Percentiles rank a stretch among this genome's conserved stretches.
These are phyloP conservation scores for Linnaemya vulpina DNA, from an alignment of 2,888 invertebrate genomes.

Conservation along the genomic window DNA sequence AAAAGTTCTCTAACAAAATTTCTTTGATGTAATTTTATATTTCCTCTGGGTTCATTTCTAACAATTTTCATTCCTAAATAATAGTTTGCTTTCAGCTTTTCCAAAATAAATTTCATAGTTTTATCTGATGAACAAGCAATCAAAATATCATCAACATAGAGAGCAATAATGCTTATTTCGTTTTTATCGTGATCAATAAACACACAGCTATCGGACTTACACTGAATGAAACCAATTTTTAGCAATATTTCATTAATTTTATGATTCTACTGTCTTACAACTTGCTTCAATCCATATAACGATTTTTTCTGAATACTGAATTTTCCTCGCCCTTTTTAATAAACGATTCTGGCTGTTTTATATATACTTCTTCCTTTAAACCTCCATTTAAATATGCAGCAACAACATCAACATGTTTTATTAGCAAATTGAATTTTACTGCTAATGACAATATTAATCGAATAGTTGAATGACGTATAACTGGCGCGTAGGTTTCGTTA, in stretches of 20 bases:
- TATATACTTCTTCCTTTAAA: constrained; percentile 30
- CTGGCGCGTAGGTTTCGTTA: neutral
- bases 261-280: too few relatives aligned
- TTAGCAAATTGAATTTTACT: neutral
- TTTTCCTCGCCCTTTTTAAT: constrained; percentile 31
- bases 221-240: constrained; percentile 34
- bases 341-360: constrained; percentile 26
- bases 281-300: constrained; percentile 29
- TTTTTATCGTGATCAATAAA: neutral
- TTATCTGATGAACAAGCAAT: too few relatives aligned
- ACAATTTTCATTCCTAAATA: constrained; percentile 15
- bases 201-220: constrained; percentile 38
- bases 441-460: neutral
- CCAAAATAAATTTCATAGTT: neutral
- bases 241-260: constrained; percentile 22
- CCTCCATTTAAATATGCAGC: constrained; percentile 28
- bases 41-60: constrained; percentile 23
- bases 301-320: constrained; percentile 31
- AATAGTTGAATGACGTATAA: neutral
- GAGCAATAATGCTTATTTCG: neutral
- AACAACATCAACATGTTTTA: neutral
- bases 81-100: neutral
- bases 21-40: constrained; percentile 10
- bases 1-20: constrained; percentile 44
- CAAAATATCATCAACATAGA: too few relatives aligned